Conservation (phyloP, 2,113 vertebrate genomes). For the Haliaeetus leucogaster region DNA sequence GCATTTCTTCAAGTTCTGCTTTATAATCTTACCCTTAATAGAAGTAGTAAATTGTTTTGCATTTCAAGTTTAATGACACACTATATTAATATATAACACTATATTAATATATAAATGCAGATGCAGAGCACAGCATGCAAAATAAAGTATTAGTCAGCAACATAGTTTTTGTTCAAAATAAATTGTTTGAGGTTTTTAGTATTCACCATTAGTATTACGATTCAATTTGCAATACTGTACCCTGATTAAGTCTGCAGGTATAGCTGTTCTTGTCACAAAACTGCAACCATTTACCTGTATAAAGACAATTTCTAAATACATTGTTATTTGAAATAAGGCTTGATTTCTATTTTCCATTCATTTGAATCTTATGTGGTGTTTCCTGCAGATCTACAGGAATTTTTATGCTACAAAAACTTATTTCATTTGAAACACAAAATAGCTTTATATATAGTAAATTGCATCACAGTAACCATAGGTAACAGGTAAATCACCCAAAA, state of each 20-base stretch:
- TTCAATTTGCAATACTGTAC: slow-evolving; percentile 83
- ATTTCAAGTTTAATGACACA: background rate
- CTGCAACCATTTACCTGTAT: slow-evolving; percentile 90
- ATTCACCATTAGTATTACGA: slow-evolving; percentile 40
- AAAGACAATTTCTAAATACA: slow-evolving; percentile 71
- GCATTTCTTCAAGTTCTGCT: background rate
- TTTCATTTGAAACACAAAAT: background rate
- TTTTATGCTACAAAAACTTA: background rate
- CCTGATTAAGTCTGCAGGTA: slow-evolving; percentile 78
- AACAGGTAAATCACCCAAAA: background rate
- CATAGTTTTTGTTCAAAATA: background rate
- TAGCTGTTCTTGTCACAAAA: slow-evolving; percentile 74
- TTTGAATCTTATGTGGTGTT: background rate
- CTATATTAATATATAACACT: background rate
- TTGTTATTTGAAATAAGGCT: slow-evolving; percentile 53
- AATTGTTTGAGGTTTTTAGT: slow-evolving; percentile 28
- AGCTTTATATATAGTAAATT: background rate
- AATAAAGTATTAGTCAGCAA: slow-evolving; percentile 54
- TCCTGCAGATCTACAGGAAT: background rate
- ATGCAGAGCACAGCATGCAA: slow-evolving; percentile 49
- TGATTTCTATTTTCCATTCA: slow-evolving; percentile 1
- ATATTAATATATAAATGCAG: background rate
- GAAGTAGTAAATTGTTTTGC: background rate
- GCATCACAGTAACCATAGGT: background rate
- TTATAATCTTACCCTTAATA: slow-evolving; percentile 3